A percentile compares a stretch with the other conserved stretches of the same genome.
Evolutionary conservation across 2,113 vertebrate species (phyloP).

Genomic region (Zeus faber): DNA sequence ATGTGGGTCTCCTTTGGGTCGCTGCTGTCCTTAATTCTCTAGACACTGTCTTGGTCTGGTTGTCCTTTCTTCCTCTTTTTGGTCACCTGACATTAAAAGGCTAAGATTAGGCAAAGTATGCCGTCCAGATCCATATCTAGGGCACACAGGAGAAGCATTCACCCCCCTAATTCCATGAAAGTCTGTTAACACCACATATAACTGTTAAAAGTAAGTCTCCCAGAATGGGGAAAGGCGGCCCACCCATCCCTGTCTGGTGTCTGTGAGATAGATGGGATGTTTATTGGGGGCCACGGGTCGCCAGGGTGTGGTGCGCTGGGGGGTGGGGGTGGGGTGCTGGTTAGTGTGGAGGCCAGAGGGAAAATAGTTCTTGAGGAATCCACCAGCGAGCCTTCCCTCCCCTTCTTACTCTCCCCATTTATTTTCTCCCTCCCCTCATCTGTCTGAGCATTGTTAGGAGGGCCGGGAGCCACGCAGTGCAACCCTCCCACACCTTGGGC

Average conservation of each 20-base stretch:
- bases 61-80: slow-evolving; percentile 25
- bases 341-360: slow-evolving; percentile 43
- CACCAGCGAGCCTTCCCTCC: slow-evolving; percentile 30
- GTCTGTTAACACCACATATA: slow-evolving; percentile 14
- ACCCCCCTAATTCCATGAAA: slow-evolving; percentile 24
- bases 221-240: slow-evolving; percentile 37
- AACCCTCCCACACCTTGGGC: slow-evolving; percentile 81
- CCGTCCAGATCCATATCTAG: slow-evolving; percentile 2
- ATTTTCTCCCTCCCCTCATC: slow-evolving; percentile 31
- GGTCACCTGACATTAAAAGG: slow-evolving; percentile 7
- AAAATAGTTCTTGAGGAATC: slow-evolving; percentile 61
- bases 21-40: slow-evolving; percentile 56
- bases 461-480: slow-evolving; percentile 59
- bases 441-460: slow-evolving; percentile 71
- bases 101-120: slow-evolving; percentile 12
- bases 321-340: slow-evolving; percentile 37
- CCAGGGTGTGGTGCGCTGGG: slow-evolving; percentile 44
- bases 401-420: neutral
- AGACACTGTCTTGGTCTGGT: slow-evolving; percentile 38
- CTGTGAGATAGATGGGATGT: slow-evolving; percentile 63
- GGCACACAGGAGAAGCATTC: neutral
- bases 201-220: slow-evolving; percentile 23
- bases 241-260: slow-evolving; percentile 46
- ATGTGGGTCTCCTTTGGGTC: slow-evolving; percentile 62
- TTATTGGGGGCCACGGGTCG: slow-evolving; percentile 68